Conservation (phyloP, 2,888 invertebrate genomes). For the Drepanosiphum platanoidis region DNA sequence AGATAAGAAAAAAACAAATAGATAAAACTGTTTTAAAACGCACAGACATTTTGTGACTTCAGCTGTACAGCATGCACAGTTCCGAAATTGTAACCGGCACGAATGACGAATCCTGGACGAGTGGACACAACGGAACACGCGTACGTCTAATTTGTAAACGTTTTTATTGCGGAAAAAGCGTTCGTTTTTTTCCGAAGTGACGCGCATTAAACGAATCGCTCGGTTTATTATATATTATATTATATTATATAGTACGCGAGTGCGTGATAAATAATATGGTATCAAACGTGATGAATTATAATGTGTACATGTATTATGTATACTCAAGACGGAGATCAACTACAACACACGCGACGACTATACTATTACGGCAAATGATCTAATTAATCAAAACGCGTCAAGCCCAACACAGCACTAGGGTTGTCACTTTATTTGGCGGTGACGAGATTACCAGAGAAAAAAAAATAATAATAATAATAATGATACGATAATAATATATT, state of each 20-base stretch:
- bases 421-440: neutral
- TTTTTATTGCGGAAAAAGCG: neutral
- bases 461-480: neutral
- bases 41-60: too few relatives aligned
- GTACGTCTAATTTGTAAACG: too few relatives aligned
- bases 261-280: conserved; percentile 11
- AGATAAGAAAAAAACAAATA: too few relatives aligned
- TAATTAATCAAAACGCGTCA: conserved; percentile 22
- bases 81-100: too few relatives aligned
- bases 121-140: too few relatives aligned
- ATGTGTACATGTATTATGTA: neutral
- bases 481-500: neutral
- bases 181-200: neutral
- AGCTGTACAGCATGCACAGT: too few relatives aligned
- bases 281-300: neutral
- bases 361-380: neutral
- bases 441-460: neutral
- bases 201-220: neutral
- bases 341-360: too few relatives aligned
- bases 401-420: neutral
- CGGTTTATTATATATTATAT: neutral
- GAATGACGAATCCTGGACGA: too few relatives aligned
- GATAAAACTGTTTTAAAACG: too few relatives aligned
- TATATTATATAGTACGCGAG: too few relatives aligned
- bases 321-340: neutral